Evolutionary conservation across 2,113 vertebrate species (phyloP), one percentile per base, ranked within the genome.

Genomic region (Galbula dea): DNA sequence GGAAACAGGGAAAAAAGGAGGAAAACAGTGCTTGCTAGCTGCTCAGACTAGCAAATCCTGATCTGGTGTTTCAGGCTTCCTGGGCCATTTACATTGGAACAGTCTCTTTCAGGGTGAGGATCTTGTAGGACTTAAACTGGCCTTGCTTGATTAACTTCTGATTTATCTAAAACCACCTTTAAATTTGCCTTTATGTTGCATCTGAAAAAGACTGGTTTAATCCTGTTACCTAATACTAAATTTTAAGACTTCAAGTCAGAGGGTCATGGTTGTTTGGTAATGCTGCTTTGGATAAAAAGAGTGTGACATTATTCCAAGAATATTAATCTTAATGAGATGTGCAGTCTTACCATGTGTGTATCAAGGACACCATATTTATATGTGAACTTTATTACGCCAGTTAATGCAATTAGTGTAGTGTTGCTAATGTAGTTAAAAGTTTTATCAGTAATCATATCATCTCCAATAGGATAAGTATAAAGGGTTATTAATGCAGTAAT

Each of bases 341-440:
- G 59, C 79, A 89, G 2, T 89, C 87, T 94, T 94, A 37, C 69
- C 58, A 76, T 63, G 93, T 89, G 73, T 92, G 37, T 29, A 37
- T 80, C 90, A 94, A 96, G 83, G 93, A 94, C 94, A 95, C 67
- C 2, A 13, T 95, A 87, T 91, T 96, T 95, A 86, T 81, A 83
- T 0, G 4, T 68, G 93, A 92, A 88, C 48, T 93, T 96, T 81
- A 95, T 86, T 90, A 45, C 41, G 81, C 57, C 32, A 91, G 76
- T 96, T 93, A 95, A 94, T 91, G 93, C 83, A 94, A 88, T 96
- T 95, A 96, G 91, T 72, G 74, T 90, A 66, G 72, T 87, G 61
- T 74, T 94, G 74, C 88, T 94, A 97, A 96, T 89, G 91, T 49
- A 91, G 61, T 95, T 82, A 91, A 82, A 77, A 93, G 84, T 90